Evolutionary conservation across 2,888 invertebrate species (phyloP).

Genomic region (Oscheius sp.): DNA sequence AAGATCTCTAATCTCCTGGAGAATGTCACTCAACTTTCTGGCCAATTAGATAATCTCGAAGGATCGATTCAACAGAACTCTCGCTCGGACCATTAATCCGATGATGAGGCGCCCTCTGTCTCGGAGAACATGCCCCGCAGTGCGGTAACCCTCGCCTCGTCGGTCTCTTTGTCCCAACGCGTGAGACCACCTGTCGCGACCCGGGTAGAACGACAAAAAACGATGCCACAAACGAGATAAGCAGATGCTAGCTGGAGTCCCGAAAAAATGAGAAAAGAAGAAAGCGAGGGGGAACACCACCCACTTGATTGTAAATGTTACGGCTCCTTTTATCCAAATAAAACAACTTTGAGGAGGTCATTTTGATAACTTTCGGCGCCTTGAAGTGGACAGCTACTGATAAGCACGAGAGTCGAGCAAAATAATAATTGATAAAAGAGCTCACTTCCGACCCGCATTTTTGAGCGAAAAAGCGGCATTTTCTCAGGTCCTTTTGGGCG

Average conservation of each 20-base stretch:
- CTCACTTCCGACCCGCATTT: no score
- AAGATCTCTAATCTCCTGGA: no score
- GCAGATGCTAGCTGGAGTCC: slow-evolving; percentile 3
- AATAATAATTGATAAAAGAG: no score
- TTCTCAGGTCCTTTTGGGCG: no score
- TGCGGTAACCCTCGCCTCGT: neutral
- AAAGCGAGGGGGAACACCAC: neutral
- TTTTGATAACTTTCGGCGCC: neutral
- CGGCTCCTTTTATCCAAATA: neutral
- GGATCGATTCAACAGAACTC: no score
- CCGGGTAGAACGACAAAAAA: neutral
- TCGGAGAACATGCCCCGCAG: no score
- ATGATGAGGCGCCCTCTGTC: neutral
- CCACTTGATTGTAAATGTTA: neutral
- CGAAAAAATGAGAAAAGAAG: neutral
- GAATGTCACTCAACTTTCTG: no score
- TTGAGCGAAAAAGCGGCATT: no score
- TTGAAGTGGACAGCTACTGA: neutral
- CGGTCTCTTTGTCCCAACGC: neutral
- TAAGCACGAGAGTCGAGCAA: no score
- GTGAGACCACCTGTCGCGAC: slow-evolving; percentile 7
- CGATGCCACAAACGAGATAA: slow-evolving; percentile 24
- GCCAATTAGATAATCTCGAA: no score
- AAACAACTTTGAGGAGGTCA: neutral
- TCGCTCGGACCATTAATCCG: no score